Evolutionary conservation across 1,140 invertebrate genomes (phyloP).

Genomic region (Hesperophylax magnus): DNA sequence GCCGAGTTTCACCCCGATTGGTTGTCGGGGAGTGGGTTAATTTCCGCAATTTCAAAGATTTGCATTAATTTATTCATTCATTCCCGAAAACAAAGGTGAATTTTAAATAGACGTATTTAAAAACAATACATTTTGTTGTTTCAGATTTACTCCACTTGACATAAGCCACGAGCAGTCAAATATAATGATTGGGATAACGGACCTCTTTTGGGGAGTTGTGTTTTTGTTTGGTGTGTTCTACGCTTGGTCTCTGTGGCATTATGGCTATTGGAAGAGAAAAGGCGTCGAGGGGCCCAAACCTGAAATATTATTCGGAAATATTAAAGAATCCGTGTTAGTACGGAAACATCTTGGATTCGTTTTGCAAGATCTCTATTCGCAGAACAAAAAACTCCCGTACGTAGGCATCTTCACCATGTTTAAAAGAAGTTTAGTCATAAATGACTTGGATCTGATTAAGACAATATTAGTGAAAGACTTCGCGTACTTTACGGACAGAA

Average conservation of each 20-base stretch:
- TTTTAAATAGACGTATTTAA: too few relatives aligned
- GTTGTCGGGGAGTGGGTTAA: too few relatives aligned
- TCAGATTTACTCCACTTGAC: background rate
- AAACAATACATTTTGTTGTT: too few relatives aligned
- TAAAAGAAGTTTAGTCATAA: constrained; percentile 68
- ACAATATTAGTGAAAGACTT: constrained; percentile 75
- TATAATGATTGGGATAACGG: constrained; percentile 22
- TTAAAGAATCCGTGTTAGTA: constrained; percentile 51
- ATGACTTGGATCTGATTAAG: constrained; percentile 75
- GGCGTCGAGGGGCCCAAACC: constrained; percentile 63
- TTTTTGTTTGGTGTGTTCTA: background rate
- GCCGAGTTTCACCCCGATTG: too few relatives aligned
- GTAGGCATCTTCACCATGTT: constrained; percentile 63
- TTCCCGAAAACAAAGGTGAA: too few relatives aligned
- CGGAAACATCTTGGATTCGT: constrained; percentile 59
- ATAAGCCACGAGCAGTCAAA: constrained; percentile 36
- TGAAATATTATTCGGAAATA: constrained; percentile 59
- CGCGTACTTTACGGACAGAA: constrained; percentile 68
- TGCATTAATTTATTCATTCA: too few relatives aligned
- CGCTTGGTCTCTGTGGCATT: constrained; percentile 57
- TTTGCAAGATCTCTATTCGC: constrained; percentile 51
- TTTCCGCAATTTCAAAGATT: too few relatives aligned
- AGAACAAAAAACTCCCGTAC: constrained; percentile 53
- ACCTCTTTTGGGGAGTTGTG: background rate
- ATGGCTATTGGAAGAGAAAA: constrained; percentile 61